Percentiles rank a stretch among this genome's conserved stretches.
These are phyloP conservation scores for Rhorus exstirpatorius DNA, from an alignment of 2,888 invertebrate genomes.

Conservation along the genomic window DNA sequence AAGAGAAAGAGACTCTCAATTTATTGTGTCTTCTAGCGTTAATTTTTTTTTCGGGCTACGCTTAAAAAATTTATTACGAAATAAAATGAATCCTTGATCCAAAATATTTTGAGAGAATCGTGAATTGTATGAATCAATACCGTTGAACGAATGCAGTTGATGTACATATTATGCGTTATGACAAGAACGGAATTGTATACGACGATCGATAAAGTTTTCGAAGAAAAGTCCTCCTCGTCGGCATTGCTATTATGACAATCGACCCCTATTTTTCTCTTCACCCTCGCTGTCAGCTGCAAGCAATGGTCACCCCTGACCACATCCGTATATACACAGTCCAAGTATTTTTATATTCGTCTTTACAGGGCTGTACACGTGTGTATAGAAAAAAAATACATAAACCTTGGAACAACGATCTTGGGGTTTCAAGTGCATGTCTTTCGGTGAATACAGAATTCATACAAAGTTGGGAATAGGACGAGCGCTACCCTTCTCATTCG, in stretches of 20 bases:
- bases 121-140: no score
- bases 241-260: conserved; percentile 32
- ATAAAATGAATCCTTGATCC: no score
- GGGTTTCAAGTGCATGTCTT: neutral
- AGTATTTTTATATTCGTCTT: conserved; percentile 31
- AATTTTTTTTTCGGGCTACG: no score
- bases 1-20: no score
- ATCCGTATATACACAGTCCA: conserved; percentile 42
- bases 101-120: no score
- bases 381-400: conserved; percentile 15
- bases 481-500: neutral
- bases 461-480: no score
- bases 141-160: no score
- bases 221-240: conserved; percentile 42
- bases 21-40: no score
- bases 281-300: conserved; percentile 38
- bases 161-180: no score
- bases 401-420: neutral
- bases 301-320: conserved; percentile 50
- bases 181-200: no score
- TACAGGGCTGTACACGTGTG: neutral
- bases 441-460: neutral
- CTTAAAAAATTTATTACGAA: no score
- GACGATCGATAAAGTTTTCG: conserved; percentile 54
- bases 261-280: conserved; percentile 27